Evolutionary conservation across 2,888 invertebrate genomes (phyloP).

Genomic region (Boloria euphrosyne): DNA sequence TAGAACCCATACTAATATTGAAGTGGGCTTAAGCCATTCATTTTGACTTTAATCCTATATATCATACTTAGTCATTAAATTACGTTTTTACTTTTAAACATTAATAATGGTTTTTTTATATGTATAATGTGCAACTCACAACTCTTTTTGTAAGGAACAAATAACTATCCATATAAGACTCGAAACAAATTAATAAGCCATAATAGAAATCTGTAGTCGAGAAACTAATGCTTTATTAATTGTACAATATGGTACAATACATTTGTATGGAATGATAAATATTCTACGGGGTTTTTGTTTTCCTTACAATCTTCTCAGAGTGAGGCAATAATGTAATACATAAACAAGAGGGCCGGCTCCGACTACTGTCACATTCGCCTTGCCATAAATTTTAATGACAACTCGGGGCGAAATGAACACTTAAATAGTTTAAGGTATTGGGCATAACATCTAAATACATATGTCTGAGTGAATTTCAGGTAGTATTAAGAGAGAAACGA

Average conservation of each 20-base stretch:
- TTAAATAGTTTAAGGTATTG: slow-evolving; percentile 34
- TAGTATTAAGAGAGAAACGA: neutral
- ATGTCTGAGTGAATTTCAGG: neutral
- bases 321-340: slow-evolving; percentile 75
- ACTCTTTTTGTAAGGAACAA: no score
- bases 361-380: slow-evolving; percentile 43
- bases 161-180: no score
- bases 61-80: no score
- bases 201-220: neutral
- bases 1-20: no score
- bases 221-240: slow-evolving; percentile 13
- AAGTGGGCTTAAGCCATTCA: no score
- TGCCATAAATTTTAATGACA: slow-evolving; percentile 36
- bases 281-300: slow-evolving; percentile 69
- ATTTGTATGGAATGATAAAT: slow-evolving; percentile 50
- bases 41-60: no score
- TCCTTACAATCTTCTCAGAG: slow-evolving; percentile 68
- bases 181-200: no score
- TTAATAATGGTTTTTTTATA: no score
- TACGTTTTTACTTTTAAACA: no score
- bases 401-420: slow-evolving; percentile 31
- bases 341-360: slow-evolving; percentile 61
- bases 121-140: no score
- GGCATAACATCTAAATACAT: slow-evolving; percentile 23
- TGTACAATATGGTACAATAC: slow-evolving; percentile 8